These are phyloP conservation scores for Polypterus bichir DNA, from an alignment of 2,113 vertebrate species.

Conservation along the genomic window DNA sequence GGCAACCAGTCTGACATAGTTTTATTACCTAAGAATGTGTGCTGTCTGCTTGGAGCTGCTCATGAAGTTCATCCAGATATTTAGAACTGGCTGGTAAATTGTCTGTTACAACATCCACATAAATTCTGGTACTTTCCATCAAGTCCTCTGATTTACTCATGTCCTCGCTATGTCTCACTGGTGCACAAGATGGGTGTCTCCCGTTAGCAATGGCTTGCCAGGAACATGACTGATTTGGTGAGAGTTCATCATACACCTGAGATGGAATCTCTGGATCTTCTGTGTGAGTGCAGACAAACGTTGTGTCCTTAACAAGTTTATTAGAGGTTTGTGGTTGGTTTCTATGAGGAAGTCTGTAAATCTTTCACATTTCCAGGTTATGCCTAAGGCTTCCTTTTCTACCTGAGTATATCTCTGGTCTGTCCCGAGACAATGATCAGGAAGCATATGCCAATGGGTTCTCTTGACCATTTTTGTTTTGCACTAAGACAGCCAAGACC, in stretches of 20 bases:
- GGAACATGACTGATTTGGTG: constrained; percentile 9
- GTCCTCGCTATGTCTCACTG: background rate
- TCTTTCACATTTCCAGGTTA: constrained; percentile 16
- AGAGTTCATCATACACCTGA: no score
- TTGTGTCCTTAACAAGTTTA: no score
- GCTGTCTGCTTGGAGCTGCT: constrained; percentile 1
- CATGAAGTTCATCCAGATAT: background rate
- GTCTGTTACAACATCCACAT: constrained; percentile 6
- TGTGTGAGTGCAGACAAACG: no score
- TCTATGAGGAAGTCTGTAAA: constrained; percentile 13
- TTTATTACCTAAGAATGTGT: background rate
- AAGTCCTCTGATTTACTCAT: background rate
- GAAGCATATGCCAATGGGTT: background rate
- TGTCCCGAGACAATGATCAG: background rate
- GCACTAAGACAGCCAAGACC: constrained; percentile 5
- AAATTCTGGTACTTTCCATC: constrained; percentile 12
- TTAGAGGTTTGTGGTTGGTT: constrained; percentile 16
- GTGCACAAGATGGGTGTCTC: constrained; percentile 14
- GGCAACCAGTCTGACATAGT: no score
- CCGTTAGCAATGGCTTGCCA: constrained; percentile 7
- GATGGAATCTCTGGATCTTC: no score
- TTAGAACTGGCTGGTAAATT: background rate
- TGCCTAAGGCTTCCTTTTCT: constrained; percentile 7
- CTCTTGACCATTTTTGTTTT: constrained; percentile 1
- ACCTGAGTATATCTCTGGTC: constrained; percentile 8